phyloP scores from a whole-genome alignment of 2,888 invertebrate species.

The Schizaphis graminum region DNA sequence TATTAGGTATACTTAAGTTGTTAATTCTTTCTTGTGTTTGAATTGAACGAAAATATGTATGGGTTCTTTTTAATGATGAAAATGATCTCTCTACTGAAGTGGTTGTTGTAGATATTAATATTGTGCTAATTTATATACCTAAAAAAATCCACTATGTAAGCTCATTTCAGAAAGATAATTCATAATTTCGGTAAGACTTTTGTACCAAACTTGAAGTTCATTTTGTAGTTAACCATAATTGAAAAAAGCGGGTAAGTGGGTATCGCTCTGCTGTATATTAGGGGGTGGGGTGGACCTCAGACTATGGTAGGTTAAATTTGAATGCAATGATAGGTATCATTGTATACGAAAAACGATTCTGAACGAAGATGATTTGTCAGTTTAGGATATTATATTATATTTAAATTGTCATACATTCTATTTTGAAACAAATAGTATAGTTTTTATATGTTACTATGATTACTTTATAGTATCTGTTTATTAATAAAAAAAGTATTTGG shows the following conservation, averaged over 20 bases:
- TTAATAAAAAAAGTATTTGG: no score
- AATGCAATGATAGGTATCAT: no score
- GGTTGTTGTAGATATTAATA: constrained; percentile 12
- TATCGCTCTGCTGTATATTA: no score
- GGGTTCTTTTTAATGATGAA: constrained; percentile 20
- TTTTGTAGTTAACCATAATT: neutral
- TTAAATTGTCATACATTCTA: no score
- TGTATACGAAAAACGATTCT: no score
- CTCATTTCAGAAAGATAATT: constrained; percentile 15
- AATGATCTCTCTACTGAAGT: constrained; percentile 25
- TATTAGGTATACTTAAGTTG: constrained; percentile 27
- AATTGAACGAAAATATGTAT: constrained; percentile 1
- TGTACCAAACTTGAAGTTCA: neutral
- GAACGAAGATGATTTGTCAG: no score
- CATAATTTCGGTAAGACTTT: constrained; percentile 6
- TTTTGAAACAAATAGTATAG: no score
- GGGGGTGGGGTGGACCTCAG: no score
- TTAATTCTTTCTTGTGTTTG: constrained; percentile 23
- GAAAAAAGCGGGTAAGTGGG: neutral
- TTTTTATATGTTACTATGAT: no score
- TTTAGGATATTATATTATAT: no score
- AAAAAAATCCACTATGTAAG: neutral
- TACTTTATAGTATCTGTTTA: no score
- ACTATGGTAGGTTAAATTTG: no score
- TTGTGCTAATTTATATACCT: neutral